phyloP scores from a whole-genome alignment of 2,797 vertebrate species.

The Sebastolobus alascanus region DNA sequence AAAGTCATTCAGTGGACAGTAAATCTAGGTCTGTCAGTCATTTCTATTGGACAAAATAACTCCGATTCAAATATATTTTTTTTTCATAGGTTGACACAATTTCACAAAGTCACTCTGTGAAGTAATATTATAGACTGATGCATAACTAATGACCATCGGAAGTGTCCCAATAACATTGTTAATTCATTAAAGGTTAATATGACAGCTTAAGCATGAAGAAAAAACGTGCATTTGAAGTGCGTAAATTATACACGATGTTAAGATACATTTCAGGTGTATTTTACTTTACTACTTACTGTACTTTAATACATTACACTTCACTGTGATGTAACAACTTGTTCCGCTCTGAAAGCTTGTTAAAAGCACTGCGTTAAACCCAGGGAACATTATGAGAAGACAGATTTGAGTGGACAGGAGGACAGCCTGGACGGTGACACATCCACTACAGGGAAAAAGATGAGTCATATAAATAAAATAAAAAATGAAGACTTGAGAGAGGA shows the following conservation, averaged over 20 bases:
- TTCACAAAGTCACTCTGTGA: background rate
- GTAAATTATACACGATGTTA: background rate
- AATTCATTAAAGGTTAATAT: background rate
- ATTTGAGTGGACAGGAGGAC: conserved; percentile 11
- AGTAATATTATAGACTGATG: background rate
- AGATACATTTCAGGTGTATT: background rate
- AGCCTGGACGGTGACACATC: conserved; percentile 5
- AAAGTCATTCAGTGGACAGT: background rate
- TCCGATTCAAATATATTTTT: background rate
- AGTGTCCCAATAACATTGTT: background rate
- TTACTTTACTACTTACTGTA: no score
- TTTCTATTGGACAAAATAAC: background rate
- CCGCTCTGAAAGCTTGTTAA: no score
- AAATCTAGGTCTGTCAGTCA: no score
- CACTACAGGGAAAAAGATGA: background rate
- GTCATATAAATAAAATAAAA: background rate
- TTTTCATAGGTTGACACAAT: background rate
- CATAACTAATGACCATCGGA: no score
- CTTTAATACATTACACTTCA: background rate
- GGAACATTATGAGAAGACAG: background rate
- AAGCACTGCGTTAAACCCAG: background rate
- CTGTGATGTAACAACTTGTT: background rate
- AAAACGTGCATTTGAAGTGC: background rate
- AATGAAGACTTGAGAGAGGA: background rate
- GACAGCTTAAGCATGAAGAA: background rate